Base-by-base conservation (phyloP, 1,140 invertebrate species). In the Polypedilum vanderplanki region DNA sequence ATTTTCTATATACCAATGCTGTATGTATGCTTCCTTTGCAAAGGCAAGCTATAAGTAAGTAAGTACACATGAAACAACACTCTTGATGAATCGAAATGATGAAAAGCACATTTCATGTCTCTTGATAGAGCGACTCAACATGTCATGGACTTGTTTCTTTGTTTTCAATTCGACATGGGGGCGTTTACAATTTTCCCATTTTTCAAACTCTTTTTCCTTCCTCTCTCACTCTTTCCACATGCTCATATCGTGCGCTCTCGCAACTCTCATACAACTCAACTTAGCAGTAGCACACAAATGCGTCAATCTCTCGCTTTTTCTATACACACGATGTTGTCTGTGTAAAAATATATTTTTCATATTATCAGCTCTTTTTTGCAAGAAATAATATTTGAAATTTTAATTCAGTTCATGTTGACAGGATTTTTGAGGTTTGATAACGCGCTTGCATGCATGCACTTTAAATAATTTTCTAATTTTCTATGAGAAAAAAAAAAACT, bases 71-170 rank as follows among this genome's bases (percentile, higher is more conserved):
- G 46, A 57, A n/a, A n/a, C n/a, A 57, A 57, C 12, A 57, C 12
- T n/a, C 46, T 57, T n/a, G 46, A 57, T 57, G 46, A 57, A 57
- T 57, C 46, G 46, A 57, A 57, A 57, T 57, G 41, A 46, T 46
- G 46, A 57, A 57, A 57, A 57, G 46, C 46, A 57, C 46, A 57
- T 57, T 57, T 57, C 46, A 57, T 57, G 46, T 57, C 46, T 57
- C 46, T 57, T 57, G 46, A 57, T 57, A 57, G 10, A 57, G 46
- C 46, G 46, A 57, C 46, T 57, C 46, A 57, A 57, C 46, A 57
- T 57, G 46, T 57, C 46, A 57, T 57, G 46, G 46, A 57, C 10
- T 46, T 46, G 12, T 57, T 57, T 57, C n/a, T 57, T 57, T n/a
- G 12, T 57, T 57, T 57, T 57, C 10, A n/a, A 57, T 57, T 57